Evolutionary conservation across 2,888 invertebrate genomes (phyloP).

Genomic region (Ichneumoninae sp.): DNA sequence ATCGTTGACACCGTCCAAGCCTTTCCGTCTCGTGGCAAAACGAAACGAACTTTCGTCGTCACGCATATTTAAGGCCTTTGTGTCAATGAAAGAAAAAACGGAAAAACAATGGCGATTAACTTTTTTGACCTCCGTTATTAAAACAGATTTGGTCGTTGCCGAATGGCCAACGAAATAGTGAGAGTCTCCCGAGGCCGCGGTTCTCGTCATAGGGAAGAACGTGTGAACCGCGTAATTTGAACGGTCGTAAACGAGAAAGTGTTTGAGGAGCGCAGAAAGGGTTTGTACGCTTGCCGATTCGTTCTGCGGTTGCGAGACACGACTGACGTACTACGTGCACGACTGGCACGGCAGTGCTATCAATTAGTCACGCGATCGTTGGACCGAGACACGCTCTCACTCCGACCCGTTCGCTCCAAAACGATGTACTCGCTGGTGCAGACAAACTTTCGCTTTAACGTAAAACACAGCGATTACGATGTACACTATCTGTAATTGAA

Average conservation of each 20-base stretch:
- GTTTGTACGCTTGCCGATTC: constrained; percentile 29
- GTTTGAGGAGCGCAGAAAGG: constrained; percentile 9
- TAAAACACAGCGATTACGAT: constrained; percentile 22
- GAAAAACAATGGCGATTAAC: too few relatives aligned
- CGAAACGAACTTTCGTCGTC: too few relatives aligned
- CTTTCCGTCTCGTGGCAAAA: too few relatives aligned
- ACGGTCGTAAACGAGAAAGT: constrained; percentile 53
- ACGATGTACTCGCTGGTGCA: constrained; percentile 26
- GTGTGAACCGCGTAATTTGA: constrained; percentile 51
- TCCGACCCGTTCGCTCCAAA: constrained; percentile 17
- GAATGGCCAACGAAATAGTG: constrained; percentile 31
- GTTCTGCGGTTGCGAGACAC: constrained; percentile 17
- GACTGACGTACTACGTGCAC: constrained; percentile 41
- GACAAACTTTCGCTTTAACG: constrained; percentile 20
- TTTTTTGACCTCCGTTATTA: background rate
- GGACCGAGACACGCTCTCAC: constrained; percentile 37
- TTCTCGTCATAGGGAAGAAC: constrained; percentile 39
- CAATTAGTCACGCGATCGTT: constrained; percentile 64
- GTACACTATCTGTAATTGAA: constrained; percentile 2
- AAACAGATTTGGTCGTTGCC: constrained; percentile 49
- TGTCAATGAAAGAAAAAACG: too few relatives aligned
- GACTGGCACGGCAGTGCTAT: constrained; percentile 47
- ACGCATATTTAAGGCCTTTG: too few relatives aligned
- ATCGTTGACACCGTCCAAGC: too few relatives aligned
- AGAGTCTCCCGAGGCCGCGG: background rate